phyloP scores from a whole-genome alignment of 2,888 invertebrate genomes.

The Lithophane semibrunnea region DNA sequence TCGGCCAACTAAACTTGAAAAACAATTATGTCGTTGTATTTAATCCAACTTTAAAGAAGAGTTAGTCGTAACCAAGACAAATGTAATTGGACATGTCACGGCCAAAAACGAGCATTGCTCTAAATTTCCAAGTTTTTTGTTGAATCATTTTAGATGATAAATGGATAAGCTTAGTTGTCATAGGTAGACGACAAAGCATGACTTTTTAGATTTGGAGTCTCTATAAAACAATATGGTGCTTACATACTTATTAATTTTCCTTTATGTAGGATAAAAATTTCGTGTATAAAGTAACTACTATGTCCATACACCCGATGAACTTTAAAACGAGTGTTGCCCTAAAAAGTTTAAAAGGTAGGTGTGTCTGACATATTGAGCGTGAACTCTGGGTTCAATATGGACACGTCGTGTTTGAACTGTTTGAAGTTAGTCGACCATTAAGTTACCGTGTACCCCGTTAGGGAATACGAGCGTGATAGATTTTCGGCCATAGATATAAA shows the following conservation, averaged over 20 bases:
- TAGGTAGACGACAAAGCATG: background rate
- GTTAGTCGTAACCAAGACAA: conserved; percentile 44
- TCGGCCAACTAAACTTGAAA: background rate
- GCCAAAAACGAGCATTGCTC: conserved; percentile 40
- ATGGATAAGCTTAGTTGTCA: conserved; percentile 26
- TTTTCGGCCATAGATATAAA: conserved; percentile 53
- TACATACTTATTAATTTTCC: background rate
- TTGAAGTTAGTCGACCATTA: conserved; percentile 59
- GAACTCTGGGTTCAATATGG: conserved; percentile 50
- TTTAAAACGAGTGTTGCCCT: conserved; percentile 35
- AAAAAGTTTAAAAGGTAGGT: conserved; percentile 49
- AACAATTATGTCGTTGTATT: conserved; percentile 9
- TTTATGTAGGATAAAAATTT: background rate
- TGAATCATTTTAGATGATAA: conserved; percentile 42
- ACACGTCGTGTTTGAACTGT: conserved; percentile 50
- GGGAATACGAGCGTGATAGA: conserved; percentile 49
- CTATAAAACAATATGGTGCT: background rate
- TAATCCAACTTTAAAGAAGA: conserved; percentile 39
- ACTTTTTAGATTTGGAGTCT: conserved; percentile 15
- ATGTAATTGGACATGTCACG: conserved; percentile 56
- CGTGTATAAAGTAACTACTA: background rate
- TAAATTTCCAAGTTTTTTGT: conserved; percentile 52
- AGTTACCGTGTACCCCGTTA: conserved; percentile 51
- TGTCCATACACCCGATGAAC: conserved; percentile 22
- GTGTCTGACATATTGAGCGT: conserved; percentile 62